Percentiles rank a stretch among this genome's conserved stretches.
These are phyloP conservation scores for Drosophila borealis DNA, from an alignment of 2,888 invertebrate genomes.

Conservation along the genomic window DNA sequence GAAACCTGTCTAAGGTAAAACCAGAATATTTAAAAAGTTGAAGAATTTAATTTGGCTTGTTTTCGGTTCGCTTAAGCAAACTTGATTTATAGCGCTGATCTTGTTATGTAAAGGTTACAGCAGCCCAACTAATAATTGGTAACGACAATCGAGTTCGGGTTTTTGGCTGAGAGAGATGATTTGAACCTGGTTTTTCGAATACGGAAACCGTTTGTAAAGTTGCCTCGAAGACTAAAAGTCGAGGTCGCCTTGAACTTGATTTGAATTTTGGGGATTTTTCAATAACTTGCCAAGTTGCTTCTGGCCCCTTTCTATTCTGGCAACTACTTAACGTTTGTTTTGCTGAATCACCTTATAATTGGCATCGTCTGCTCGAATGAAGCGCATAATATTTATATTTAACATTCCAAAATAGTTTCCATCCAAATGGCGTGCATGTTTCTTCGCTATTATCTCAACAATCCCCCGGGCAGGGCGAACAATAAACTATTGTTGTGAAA, in stretches of 20 bases:
- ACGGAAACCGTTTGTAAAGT: neutral
- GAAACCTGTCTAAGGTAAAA: slow-evolving; percentile 26
- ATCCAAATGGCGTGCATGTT: neutral
- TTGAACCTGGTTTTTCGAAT: neutral
- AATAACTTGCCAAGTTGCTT: neutral
- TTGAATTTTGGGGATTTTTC: slow-evolving; percentile 20
- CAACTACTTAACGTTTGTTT: neutral
- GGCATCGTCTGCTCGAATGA: neutral
- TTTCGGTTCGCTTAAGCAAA: slow-evolving; percentile 7
- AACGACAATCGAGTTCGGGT: neutral
- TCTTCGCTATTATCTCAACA: slow-evolving; percentile 5
- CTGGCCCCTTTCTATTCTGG: neutral
- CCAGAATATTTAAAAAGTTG: slow-evolving; percentile 17
- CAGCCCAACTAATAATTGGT: neutral
- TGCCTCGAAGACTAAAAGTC: neutral
- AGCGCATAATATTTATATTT: neutral
- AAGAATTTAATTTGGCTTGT: neutral
- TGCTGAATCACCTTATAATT: slow-evolving; percentile 12
- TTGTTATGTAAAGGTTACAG: slow-evolving; percentile 19
- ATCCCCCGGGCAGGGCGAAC: slow-evolving; percentile 7
- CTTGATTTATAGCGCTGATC: slow-evolving; percentile 13
- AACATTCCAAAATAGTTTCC: neutral
- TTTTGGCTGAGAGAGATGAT: neutral
- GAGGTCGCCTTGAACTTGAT: slow-evolving; percentile 18
- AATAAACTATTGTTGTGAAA: slow-evolving; percentile 20